These are phyloP conservation scores for Cyclophora albipunctata DNA, from an alignment of 2,888 invertebrate genomes.

Conservation along the genomic window DNA sequence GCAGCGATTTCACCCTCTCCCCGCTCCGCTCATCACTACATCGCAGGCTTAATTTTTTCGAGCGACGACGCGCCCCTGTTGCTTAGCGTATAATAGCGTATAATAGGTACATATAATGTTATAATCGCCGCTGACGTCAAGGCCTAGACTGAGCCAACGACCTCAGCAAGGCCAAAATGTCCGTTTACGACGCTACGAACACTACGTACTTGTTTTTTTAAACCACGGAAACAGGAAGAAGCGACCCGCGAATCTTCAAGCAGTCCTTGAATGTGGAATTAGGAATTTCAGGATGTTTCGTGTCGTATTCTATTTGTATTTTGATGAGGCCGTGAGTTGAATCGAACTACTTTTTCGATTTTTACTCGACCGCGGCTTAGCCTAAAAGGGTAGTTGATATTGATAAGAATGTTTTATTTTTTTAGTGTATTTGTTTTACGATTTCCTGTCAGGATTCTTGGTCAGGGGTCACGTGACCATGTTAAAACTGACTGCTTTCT, in stretches of 20 bases:
- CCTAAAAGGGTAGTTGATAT: too few species aligned
- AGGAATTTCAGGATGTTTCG: constrained; percentile 12
- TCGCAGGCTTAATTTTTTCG: constrained; percentile 5
- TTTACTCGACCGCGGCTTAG: too few species aligned
- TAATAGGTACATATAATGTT: constrained; percentile 13
- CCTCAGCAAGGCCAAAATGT: constrained; percentile 51
- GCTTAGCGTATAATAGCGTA: constrained; percentile 19
- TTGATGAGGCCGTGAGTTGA: background rate
- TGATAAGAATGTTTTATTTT: too few species aligned
- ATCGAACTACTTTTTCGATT: too few species aligned
- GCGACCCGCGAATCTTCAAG: constrained; percentile 19
- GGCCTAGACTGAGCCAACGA: constrained; percentile 52
- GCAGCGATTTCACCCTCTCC: background rate
- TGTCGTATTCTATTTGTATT: background rate
- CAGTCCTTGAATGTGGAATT: constrained; percentile 15
- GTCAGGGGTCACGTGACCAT: too few species aligned
- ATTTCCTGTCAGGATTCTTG: too few species aligned
- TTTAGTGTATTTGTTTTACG: too few species aligned
- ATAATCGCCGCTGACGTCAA: constrained; percentile 39
- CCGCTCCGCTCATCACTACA: constrained; percentile 9
- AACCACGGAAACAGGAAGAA: constrained; percentile 21
- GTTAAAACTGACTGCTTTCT: too few species aligned
- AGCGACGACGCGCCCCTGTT: constrained; percentile 24
- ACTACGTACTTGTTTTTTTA: constrained; percentile 15
- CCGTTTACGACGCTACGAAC: constrained; percentile 28